Percentiles rank a stretch among this genome's conserved stretches.
Evolutionary conservation across 2,888 invertebrate species (phyloP).

Genomic region (Eucriotettix oculatus): DNA sequence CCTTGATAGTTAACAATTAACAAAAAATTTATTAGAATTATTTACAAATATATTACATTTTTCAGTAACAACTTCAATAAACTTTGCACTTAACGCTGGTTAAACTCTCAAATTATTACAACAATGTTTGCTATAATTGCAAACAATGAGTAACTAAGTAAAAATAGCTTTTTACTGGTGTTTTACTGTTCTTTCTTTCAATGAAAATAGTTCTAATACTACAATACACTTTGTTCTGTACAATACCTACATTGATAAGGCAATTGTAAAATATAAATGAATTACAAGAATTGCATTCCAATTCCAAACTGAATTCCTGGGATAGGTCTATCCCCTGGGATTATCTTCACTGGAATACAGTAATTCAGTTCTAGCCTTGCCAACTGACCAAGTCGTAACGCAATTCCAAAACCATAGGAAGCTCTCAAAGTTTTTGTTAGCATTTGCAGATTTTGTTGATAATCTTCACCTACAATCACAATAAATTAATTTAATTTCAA

Average conservation of each 20-base stretch:
- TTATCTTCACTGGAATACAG: slow-evolving; percentile 56
- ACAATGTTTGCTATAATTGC: too few species aligned
- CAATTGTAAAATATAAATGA: not conserved
- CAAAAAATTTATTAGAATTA: too few species aligned
- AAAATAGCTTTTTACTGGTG: too few species aligned
- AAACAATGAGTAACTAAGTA: too few species aligned
- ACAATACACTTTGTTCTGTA: too few species aligned
- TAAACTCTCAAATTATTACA: too few species aligned
- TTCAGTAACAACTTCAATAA: too few species aligned
- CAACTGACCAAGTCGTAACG: slow-evolving; percentile 61
- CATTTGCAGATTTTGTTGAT: slow-evolving; percentile 24
- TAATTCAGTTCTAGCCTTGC: slow-evolving; percentile 94
- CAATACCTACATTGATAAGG: not conserved
- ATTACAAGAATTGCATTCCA: slow-evolving; percentile 60
- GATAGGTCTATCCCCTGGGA: slow-evolving; percentile 43
- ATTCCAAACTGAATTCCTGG: slow-evolving; percentile 72
- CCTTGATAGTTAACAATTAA: too few species aligned
- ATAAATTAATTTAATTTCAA: not conserved
- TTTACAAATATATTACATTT: too few species aligned
- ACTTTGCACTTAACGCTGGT: too few species aligned
- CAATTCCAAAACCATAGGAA: slow-evolving; percentile 70
- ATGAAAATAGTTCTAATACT: too few species aligned
- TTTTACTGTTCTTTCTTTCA: too few species aligned
- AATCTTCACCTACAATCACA: slow-evolving; percentile 26
- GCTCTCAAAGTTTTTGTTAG: slow-evolving; percentile 42